Evolutionary conservation across 2,797 vertebrate species (phyloP), one percentile per base, ranked within the genome.

Genomic region (Rallus crepitans): DNA sequence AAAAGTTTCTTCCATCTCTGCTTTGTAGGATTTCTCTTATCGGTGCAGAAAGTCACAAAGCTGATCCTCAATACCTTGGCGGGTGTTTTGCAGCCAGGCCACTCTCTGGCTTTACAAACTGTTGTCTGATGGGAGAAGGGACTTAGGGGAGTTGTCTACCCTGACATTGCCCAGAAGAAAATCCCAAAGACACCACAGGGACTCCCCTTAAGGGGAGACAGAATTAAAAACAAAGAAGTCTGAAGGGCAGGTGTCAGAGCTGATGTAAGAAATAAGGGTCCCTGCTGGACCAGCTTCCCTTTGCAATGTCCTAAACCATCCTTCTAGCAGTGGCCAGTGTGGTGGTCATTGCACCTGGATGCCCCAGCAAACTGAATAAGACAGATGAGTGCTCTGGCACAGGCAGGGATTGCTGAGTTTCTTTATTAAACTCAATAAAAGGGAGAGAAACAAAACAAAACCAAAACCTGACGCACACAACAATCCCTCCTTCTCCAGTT

Each of bases 341-440:
- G 37, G 31, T 57, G 60, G 45, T 12, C 18, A 1, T 79, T 77
- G 56, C 14, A 30, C 30, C 65, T 81, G 53, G 57, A 57, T 56
- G 72, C 19, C 55, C 2, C 3, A 85, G 45, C 39, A 82, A 65
- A 65, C 48, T 19, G 31, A 86, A 70, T 57, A n/a, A 72, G 24
- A 59, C 21, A 77, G 66, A 68, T 15, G 4, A 75, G 56, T 40
- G 73, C 31, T 50, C 39, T 27, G 56, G 42, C 91, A 45, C 30
- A 95, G 37, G n/a, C 65, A 80, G 63, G 31, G 57, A 23, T 13
- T 50, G 15, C 16, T 37, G 65, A 25, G 12, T 68, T 87, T 83
- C 63, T 93, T 96, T 90, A 79, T 56, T 37, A 79, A 91, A 94
- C 47, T 85, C 40, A 53, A 42, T 71, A 60, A 80, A 91, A 87